phyloP scores from a whole-genome alignment of 2,113 vertebrate species.

The Hippocampus barbouri region DNA sequence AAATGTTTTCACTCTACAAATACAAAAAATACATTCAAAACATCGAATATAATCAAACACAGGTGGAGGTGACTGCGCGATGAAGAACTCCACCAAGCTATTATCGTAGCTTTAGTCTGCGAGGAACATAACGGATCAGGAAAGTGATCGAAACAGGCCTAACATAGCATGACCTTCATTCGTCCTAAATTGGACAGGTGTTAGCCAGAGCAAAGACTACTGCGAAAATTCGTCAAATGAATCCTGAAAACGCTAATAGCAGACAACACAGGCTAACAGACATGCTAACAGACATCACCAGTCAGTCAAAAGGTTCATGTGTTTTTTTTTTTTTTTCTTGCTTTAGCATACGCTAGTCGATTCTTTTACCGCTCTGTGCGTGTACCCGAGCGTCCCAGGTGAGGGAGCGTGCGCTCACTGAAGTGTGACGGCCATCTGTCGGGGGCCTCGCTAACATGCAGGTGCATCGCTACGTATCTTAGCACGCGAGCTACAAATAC shows the following conservation, averaged over 20 bases:
- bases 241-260: background rate
- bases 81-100: too few species aligned
- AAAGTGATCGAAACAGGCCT: too few species aligned
- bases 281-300: background rate
- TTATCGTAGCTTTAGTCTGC: too few species aligned
- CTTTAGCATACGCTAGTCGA: background rate
- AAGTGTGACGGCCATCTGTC: constrained; percentile 70
- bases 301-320: background rate
- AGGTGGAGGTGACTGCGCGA: too few species aligned
- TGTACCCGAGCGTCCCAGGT: constrained; percentile 59
- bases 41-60: too few species aligned
- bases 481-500: constrained; percentile 48
- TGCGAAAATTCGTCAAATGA: too few species aligned
- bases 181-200: background rate
- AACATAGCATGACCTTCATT: too few species aligned
- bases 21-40: too few species aligned
- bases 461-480: constrained; percentile 63
- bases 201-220: too few species aligned
- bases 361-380: background rate
- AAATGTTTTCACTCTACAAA: too few species aligned
- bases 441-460: constrained; percentile 59
- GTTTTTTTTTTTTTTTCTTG: background rate
- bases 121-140: too few species aligned
- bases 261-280: background rate
- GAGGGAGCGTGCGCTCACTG: constrained; percentile 49